Evolutionary conservation across 2,797 vertebrate genomes (phyloP).

Genomic region (Simalia tracyae): DNA sequence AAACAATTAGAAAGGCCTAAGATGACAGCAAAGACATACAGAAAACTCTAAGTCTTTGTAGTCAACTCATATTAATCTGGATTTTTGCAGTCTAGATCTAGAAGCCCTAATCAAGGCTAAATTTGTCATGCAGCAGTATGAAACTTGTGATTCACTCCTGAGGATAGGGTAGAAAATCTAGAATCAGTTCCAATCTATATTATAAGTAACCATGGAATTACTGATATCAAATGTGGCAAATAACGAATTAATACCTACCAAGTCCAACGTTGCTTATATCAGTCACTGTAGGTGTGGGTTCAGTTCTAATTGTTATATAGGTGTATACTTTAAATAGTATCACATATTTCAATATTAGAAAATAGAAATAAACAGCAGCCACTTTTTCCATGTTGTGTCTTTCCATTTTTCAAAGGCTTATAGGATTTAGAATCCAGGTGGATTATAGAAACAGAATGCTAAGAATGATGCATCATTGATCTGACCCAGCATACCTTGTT

Average conservation of each 20-base stretch:
- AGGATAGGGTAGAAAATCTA: background rate
- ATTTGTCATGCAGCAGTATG: background rate
- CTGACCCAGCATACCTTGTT: background rate
- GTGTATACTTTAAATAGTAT: too few relatives aligned
- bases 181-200: background rate
- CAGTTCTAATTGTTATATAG: too few relatives aligned
- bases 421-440: too few relatives aligned
- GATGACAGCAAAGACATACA: background rate
- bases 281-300: too few relatives aligned
- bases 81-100: background rate
- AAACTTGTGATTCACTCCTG: background rate
- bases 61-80: background rate
- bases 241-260: background rate
- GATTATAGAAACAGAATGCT: background rate
- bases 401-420: too few relatives aligned
- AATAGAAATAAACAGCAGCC: too few relatives aligned
- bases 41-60: background rate
- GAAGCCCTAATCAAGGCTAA: background rate
- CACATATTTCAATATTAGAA: too few relatives aligned
- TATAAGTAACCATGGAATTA: background rate
- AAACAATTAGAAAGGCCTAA: background rate
- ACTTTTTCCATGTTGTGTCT: too few relatives aligned
- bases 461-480: background rate
- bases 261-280: background rate
- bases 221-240: background rate